These are phyloP conservation scores for Caenorhabditis sp. DNA, from an alignment of 2,888 invertebrate genomes.

Conservation along the genomic window DNA sequence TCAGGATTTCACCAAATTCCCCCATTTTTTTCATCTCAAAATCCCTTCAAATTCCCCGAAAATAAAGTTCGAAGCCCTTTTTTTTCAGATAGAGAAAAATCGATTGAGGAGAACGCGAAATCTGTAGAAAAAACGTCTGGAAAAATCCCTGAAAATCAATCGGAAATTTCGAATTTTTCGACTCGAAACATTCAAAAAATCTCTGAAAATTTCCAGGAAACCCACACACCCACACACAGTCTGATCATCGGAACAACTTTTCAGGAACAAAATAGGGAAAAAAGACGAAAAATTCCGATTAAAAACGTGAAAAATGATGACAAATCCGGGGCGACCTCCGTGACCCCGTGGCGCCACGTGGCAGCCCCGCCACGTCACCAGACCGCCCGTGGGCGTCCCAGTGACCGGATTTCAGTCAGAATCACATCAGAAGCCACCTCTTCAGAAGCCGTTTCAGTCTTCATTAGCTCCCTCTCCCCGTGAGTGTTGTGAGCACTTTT, in stretches of 20 bases:
- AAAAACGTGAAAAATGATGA: conserved; percentile 29
- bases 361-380: conserved; percentile 40
- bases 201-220: neutral
- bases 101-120: no score
- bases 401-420: conserved; percentile 7
- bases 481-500: no score
- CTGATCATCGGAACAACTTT: neutral
- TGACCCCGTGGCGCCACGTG: neutral
- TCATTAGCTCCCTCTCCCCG: neutral
- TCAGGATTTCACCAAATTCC: no score
- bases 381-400: conserved; percentile 46
- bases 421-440: neutral
- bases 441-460: neutral
- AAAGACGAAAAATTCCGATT: neutral
- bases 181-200: no score
- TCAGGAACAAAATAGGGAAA: no score
- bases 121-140: no score
- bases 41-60: no score
- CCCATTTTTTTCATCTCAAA: no score
- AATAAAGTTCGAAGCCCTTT: no score
- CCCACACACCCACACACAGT: neutral
- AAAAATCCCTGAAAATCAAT: neutral
- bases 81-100: no score
- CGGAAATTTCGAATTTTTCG: neutral
- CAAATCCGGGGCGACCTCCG: neutral